Base-by-base conservation (phyloP, 92 coral and sea anemone genomes). In the Palythoa caribaeorum region DNA sequence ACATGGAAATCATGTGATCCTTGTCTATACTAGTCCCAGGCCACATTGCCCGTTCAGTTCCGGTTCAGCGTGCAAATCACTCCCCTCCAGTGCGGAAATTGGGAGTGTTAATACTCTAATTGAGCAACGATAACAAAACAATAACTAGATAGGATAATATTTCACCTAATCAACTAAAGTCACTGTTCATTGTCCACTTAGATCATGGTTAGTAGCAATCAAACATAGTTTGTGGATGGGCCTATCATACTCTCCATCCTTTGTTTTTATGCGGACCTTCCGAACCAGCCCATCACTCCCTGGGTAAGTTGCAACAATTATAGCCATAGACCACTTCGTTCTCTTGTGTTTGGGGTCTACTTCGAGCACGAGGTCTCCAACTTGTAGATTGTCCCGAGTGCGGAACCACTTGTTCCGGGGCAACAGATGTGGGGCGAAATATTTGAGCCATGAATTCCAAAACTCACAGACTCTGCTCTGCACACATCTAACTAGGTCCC, bases 281-380 rank as follows among this genome's bases (percentile, higher is more conserved):
- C 94, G 91, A 48, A 91, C 88, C 59, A 59, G 79, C 13, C 91
- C 91, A 71, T 91, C 92, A 14, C 68, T 69, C 14, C 96, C 92
- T 4, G 96, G 96, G 77, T 93, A 88, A 54, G 90, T 83, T 12
- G 62, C 63, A 37, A 77, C 86, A 65, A 91, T 73, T 6, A 86
- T 15, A 9, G 93, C 94, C 92, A 93, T 79, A 59, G 86, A 69
- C 96, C 96, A 93, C 65, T 77, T 77, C 44, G 72, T 47, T 88
- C 91, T 88, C 21, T 47, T 78, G 28, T 20, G 90, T 44, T 83
- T 91, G 52, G 85, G 70, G 38, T 91, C 83, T 1, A 91, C 71
- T 70, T 91, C 91, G 44, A 91, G 63, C 53, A 87, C 93, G 76
- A 87, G 73, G 71, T 91, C 91, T 1, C 89, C 93, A 62, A 87